Percentiles rank a stretch among this genome's conserved stretches.
These are phyloP conservation scores for Lipotes vexillifer DNA, from an alignment of 2,113 vertebrate species.

Conservation along the genomic window DNA sequence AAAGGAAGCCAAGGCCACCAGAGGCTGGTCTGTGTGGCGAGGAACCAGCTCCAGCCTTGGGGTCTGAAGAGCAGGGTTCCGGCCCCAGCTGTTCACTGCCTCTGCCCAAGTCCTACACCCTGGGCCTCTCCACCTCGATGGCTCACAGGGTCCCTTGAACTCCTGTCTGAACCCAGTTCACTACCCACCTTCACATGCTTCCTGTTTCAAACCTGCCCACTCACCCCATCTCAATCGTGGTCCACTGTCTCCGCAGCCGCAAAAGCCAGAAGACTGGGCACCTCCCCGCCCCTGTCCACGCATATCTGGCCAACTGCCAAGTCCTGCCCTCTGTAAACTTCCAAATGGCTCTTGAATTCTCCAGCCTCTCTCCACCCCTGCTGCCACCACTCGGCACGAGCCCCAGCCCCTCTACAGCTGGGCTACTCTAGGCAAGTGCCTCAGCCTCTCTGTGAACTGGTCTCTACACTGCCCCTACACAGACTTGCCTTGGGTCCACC, in stretches of 20 bases:
- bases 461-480: neutral
- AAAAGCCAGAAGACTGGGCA: neutral
- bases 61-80: neutral
- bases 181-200: neutral
- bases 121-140: neutral
- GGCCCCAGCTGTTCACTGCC: neutral
- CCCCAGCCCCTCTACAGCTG: neutral
- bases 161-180: neutral
- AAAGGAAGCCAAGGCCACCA: neutral
- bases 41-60: neutral
- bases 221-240: neutral
- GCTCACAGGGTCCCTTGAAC: too few relatives aligned
- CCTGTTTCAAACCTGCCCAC: neutral
- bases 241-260: neutral
- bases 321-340: neutral
- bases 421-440: neutral
- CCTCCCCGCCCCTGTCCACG: neutral
- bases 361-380: neutral
- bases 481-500: neutral
- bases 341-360: neutral
- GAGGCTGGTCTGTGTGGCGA: neutral
- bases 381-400: neutral
- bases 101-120: neutral
- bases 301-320: neutral
- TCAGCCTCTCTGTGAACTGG: neutral